These are phyloP conservation scores for Leptinotarsa rubiginosa DNA, from an alignment of 2,888 invertebrate genomes.

Conservation along the genomic window DNA sequence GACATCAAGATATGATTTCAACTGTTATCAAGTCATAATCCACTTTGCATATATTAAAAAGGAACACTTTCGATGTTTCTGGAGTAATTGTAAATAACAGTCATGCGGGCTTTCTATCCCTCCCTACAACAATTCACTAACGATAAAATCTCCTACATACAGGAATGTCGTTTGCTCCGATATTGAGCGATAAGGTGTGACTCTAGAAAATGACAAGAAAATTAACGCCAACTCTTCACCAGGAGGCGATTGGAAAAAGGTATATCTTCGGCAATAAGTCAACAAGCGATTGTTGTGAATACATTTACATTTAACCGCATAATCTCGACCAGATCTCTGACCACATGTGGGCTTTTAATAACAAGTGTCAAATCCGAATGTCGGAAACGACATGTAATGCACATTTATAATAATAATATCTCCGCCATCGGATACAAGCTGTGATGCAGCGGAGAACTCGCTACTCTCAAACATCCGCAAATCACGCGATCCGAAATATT, in stretches of 20 bases:
- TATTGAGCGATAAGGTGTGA: slow-evolving; percentile 13
- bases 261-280: slow-evolving; percentile 31
- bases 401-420: slow-evolving; percentile 29
- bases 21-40: too few species aligned
- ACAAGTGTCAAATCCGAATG: slow-evolving; percentile 37
- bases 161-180: background rate
- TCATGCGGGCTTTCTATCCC: background rate
- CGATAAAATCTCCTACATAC: slow-evolving; percentile 2
- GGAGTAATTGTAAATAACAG: background rate
- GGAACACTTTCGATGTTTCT: background rate
- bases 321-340: slow-evolving; percentile 36
- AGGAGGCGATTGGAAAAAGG: slow-evolving; percentile 19
- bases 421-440: slow-evolving; percentile 22
- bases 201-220: slow-evolving; percentile 21
- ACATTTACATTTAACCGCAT: slow-evolving; percentile 31
- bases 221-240: slow-evolving; percentile 24
- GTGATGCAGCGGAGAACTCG: slow-evolving; percentile 19
- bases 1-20: too few species aligned
- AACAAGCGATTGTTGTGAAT: slow-evolving; percentile 31
- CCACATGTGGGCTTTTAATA: slow-evolving; percentile 41
- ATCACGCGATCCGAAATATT: slow-evolving; percentile 20
- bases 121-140: background rate
- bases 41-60: too few species aligned
- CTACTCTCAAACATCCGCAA: slow-evolving; percentile 18
- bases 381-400: slow-evolving; percentile 36